A percentile compares a stretch with the other conserved stretches of the same genome.
These are phyloP conservation scores for Gouania willdenowi DNA, from an alignment of 2,797 vertebrate species.

Conservation along the genomic window DNA sequence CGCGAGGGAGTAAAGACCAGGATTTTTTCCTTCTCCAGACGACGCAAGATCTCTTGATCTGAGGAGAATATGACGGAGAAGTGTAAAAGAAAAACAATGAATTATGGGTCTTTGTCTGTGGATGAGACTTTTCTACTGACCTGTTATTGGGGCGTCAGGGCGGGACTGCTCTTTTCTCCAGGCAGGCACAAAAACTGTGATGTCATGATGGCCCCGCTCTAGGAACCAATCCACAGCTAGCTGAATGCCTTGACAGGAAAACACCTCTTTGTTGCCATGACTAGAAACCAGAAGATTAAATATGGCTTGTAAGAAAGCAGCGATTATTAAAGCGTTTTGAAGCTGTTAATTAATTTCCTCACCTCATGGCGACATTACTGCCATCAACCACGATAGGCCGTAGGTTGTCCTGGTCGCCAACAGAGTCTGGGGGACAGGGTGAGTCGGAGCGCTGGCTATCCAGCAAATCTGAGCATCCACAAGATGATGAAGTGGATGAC, in stretches of 20 bases:
- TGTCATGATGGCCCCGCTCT: conserved; percentile 88
- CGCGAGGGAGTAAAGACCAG: conserved; percentile 90
- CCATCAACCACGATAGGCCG: conserved; percentile 92
- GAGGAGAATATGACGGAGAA: neutral
- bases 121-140: conserved; percentile 51
- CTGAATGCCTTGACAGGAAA: conserved; percentile 94
- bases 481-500: conserved; percentile 67
- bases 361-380: conserved; percentile 99
- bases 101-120: too few relatives aligned
- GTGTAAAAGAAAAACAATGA: neutral
- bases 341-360: too few relatives aligned
- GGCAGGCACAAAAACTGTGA: conserved; percentile 92
- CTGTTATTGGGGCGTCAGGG: conserved; percentile 91
- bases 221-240: conserved; percentile 93
- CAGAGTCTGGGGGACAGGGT: conserved; percentile 73
- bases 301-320: too few relatives aligned
- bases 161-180: conserved; percentile 95
- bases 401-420: conserved; percentile 89
- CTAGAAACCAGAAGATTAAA: too few relatives aligned
- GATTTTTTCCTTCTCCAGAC: conserved; percentile 89
- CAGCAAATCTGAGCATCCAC: conserved; percentile 73
- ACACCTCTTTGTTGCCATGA: conserved; percentile 96
- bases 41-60: conserved; percentile 90
- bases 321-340: neutral
- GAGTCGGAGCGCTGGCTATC: conserved; percentile 86